Evolutionary conservation across 2,888 invertebrate species (phyloP).

Genomic region (Helicoverpa assulta): DNA sequence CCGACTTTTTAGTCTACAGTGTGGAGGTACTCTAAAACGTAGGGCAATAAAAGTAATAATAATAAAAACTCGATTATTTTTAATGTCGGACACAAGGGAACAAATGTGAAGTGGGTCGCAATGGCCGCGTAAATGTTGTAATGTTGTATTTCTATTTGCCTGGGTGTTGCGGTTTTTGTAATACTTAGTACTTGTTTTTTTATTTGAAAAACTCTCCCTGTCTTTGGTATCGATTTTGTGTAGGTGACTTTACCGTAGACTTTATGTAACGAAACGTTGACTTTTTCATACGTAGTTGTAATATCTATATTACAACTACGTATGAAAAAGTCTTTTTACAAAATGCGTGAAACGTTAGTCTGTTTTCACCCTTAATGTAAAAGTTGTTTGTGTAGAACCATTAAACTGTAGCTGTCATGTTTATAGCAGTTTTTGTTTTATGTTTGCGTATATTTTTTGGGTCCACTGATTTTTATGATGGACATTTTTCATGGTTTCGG

Average conservation of each 20-base stretch:
- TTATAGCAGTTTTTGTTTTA: slow-evolving; percentile 41
- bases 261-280: too few species aligned
- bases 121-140: slow-evolving; percentile 42
- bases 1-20: too few species aligned
- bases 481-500: slow-evolving; percentile 4
- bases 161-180: slow-evolving; percentile 1
- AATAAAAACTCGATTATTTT: slow-evolving; percentile 63
- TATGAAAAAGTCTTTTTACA: too few species aligned
- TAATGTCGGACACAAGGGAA: slow-evolving; percentile 54
- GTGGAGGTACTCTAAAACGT: slow-evolving; percentile 28
- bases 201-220: too few species aligned
- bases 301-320: too few species aligned
- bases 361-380: slow-evolving; percentile 34
- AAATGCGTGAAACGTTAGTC: too few species aligned
- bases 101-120: slow-evolving; percentile 41
- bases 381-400: slow-evolving; percentile 56
- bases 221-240: too few species aligned
- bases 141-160: slow-evolving; percentile 30
- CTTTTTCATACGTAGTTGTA: too few species aligned
- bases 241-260: too few species aligned
- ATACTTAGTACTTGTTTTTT: too few species aligned
- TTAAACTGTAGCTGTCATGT: slow-evolving; percentile 52
- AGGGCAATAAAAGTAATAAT: slow-evolving; percentile 58
- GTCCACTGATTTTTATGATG: slow-evolving; percentile 19
- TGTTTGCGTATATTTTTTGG: slow-evolving; percentile 17